phyloP scores from a whole-genome alignment of 2,113 vertebrate species.

The Eptatretus burgeri region DNA sequence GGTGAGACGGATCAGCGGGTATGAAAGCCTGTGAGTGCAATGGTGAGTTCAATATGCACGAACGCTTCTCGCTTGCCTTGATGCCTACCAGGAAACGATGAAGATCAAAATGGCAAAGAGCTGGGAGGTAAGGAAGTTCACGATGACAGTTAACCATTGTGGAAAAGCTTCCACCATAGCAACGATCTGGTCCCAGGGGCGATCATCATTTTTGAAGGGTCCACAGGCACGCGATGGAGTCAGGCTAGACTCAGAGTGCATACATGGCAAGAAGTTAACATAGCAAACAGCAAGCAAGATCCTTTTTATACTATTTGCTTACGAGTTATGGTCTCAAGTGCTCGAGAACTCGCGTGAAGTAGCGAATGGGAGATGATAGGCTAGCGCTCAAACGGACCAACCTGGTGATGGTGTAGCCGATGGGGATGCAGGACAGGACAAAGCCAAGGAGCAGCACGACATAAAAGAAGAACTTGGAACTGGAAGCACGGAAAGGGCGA shows the following conservation, averaged over 20 bases:
- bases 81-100: slow-evolving; percentile 23
- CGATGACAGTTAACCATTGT: slow-evolving; percentile 16
- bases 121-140: slow-evolving; percentile 33
- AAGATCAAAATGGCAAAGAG: slow-evolving; percentile 42
- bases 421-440: slow-evolving; percentile 21
- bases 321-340: too few species aligned
- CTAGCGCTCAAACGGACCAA: too few species aligned
- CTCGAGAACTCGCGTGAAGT: too few species aligned
- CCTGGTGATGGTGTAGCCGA: slow-evolving; percentile 25
- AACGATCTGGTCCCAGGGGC: not conserved
- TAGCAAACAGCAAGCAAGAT: too few species aligned
- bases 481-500: slow-evolving; percentile 41
- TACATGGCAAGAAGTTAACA: too few species aligned
- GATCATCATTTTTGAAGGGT: not conserved
- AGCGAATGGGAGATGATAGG: too few species aligned
- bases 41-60: too few species aligned
- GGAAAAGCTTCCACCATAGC: slow-evolving; percentile 17
- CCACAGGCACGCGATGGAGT: not conserved
- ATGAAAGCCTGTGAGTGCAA: too few species aligned
- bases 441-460: slow-evolving; percentile 39
- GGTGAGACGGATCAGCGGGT: too few species aligned
- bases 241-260: not conserved
- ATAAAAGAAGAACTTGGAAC: slow-evolving; percentile 35
- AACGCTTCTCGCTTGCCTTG: too few species aligned
- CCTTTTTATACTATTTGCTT: too few species aligned